Base-by-base conservation (phyloP, 2,113 vertebrate genomes). In the Festucalex cinctus region DNA sequence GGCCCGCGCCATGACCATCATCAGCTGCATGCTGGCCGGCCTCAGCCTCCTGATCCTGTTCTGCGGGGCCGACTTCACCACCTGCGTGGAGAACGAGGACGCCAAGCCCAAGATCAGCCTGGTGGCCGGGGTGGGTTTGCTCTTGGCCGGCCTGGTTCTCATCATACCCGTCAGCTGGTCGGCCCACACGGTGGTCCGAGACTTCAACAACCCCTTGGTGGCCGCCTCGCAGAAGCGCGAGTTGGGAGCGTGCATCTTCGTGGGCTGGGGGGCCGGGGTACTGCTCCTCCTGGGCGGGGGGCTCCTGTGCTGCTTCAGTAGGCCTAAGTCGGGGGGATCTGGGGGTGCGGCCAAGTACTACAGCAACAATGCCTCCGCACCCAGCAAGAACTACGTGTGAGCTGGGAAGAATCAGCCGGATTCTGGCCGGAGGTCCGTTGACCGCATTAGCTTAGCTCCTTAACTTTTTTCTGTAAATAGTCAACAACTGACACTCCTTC, bases 231-330 rank as follows among this genome's bases (percentile, higher is more conserved):
- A 51, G 19, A 92, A 84, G 69, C 81, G 6, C 78, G 92, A 93
- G 86, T 37, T 93, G 72, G 92, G 92, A 0, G 69, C 85, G 0
- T 91, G 90, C 39, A 91, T 93, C 82, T 93, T 88, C 0, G 54
- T 93, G 14, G 92, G 91, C 9, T 93, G 92, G 92, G 91, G 26
- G 0, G 86, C 85, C 1, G 84, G 89, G 4, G 78, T 77, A 16
- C 77, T 93, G 69, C 87, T 93, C 19, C 0, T 93, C 3, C 69
- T 93, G 78, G 87, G 56, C 0, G 92, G 92, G 35, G 91, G 90
- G 2, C 86, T 93, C 57, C 80, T 93, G 20, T 93, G 90, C 84
- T 92, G 92, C 85, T 93, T 92, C 87, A 93, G 89, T 79, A 63
- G 84, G 35, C 69, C 75, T 36, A 69, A 57, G 0, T 82, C 82